A percentile compares a stretch with the other conserved stretches of the same genome.
phyloP scores from a whole-genome alignment of 2,888 invertebrate species.

The Agrenia bidenticulata region DNA sequence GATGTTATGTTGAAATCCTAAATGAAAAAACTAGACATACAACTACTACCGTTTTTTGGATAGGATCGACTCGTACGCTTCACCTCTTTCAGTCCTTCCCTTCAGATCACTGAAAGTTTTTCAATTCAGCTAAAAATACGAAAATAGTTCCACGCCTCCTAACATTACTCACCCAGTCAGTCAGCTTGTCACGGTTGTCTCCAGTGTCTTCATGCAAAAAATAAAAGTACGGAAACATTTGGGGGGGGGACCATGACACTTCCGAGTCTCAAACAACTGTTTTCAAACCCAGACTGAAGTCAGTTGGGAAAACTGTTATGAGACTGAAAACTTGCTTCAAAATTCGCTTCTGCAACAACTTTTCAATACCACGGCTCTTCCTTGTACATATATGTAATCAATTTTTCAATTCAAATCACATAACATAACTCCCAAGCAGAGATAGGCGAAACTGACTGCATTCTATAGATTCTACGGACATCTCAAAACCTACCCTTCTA shows the following conservation, averaged over 20 bases:
- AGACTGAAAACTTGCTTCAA: background rate
- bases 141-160: conserved; percentile 2
- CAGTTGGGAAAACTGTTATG: conserved; percentile 2
- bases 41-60: too few species aligned
- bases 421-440: too few species aligned
- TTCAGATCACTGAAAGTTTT: conserved; percentile 1
- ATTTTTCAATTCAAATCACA: too few species aligned
- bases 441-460: too few species aligned
- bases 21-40: too few species aligned
- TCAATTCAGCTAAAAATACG: background rate
- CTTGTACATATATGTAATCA: too few species aligned
- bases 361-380: too few species aligned
- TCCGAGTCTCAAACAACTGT: background rate
- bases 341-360: background rate
- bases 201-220: conserved; percentile 10
- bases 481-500: too few species aligned
- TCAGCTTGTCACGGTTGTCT: conserved; percentile 5
- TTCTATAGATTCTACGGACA: too few species aligned
- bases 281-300: background rate
- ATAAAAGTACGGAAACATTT: background rate
- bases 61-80: background rate
- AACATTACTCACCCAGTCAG: conserved; percentile 7
- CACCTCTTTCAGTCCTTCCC: background rate
- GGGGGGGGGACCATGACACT: background rate
- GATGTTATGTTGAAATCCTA: too few species aligned